Evolutionary conservation across 2,113 vertebrate genomes (phyloP).

Genomic region (Pangasianodon hypophthalmus): DNA sequence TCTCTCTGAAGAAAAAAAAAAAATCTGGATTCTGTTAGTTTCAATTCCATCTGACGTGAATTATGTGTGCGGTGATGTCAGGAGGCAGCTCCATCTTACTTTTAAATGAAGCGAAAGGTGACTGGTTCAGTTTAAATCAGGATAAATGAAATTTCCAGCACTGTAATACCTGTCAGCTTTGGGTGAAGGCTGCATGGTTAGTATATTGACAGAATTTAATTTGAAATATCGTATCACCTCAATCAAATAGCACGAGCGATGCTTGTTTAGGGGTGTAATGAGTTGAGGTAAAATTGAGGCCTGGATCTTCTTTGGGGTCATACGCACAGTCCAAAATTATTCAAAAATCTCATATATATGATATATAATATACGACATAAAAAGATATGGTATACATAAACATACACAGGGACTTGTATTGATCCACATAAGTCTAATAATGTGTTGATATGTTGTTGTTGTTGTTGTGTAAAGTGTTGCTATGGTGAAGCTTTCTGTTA

Average conservation of each 20-base stretch:
- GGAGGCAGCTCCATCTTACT: conserved; percentile 37
- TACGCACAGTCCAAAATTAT: neutral
- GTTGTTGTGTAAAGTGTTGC: neutral
- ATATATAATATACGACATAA: neutral
- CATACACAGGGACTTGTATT: neutral
- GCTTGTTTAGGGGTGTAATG: neutral
- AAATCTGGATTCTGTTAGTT: conserved; percentile 37
- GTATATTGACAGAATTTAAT: conserved; percentile 24
- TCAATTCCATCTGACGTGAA: conserved; percentile 34
- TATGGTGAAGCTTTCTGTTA: neutral
- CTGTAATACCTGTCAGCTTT: conserved; percentile 21
- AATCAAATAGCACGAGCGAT: neutral
- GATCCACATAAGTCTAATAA: neutral
- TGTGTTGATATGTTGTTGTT: neutral
- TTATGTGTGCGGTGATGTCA: conserved; percentile 26
- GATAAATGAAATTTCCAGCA: conserved; percentile 28
- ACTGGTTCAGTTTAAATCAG: conserved; percentile 31
- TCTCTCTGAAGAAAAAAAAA: neutral
- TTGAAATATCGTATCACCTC: conserved; percentile 9
- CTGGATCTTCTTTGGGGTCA: neutral
- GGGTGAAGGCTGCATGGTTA: conserved; percentile 28
- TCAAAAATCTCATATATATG: neutral
- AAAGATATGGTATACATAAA: neutral
- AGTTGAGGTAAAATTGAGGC: neutral
- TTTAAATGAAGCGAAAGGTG: conserved; percentile 36